Evolutionary conservation across 2,797 vertebrate genomes (phyloP).

Genomic region (Rhodeus uyekii): DNA sequence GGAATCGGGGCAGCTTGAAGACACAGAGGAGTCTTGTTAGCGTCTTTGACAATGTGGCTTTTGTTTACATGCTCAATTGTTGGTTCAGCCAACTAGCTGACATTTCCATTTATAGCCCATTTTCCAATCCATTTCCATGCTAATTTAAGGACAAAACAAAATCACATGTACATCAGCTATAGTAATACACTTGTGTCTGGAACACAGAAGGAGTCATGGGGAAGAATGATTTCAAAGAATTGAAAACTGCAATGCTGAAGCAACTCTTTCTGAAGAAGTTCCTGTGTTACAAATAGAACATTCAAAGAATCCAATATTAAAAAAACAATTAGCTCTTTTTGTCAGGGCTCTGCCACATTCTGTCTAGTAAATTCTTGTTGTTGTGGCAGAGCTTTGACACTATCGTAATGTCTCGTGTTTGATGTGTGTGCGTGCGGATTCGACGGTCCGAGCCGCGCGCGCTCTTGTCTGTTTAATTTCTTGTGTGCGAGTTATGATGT

Average conservation of each 20-base stretch:
- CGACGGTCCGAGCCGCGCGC: too few species aligned
- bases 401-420: too few species aligned
- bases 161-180: conserved; percentile 74
- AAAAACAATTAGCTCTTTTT: too few species aligned
- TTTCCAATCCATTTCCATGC: conserved; percentile 76
- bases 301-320: background rate
- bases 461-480: too few species aligned
- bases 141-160: conserved; percentile 70
- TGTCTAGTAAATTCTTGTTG: too few species aligned
- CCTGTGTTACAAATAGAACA: background rate
- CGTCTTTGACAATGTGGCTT: conserved; percentile 62
- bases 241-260: conserved; percentile 13
- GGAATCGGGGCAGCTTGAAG: conserved; percentile 59
- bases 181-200: conserved; percentile 73
- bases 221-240: conserved; percentile 57
- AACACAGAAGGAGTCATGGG: conserved; percentile 18
- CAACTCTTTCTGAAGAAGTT: background rate
- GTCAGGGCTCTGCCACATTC: too few species aligned
- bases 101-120: conserved; percentile 76
- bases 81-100: conserved; percentile 64
- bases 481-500: too few species aligned
- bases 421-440: too few species aligned
- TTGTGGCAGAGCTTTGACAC: too few species aligned
- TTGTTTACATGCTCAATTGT: conserved; percentile 74
- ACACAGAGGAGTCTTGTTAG: conserved; percentile 77